Evolutionary conservation across 2,113 vertebrate genomes (phyloP).

Genomic region (Bujurquina vittata): DNA sequence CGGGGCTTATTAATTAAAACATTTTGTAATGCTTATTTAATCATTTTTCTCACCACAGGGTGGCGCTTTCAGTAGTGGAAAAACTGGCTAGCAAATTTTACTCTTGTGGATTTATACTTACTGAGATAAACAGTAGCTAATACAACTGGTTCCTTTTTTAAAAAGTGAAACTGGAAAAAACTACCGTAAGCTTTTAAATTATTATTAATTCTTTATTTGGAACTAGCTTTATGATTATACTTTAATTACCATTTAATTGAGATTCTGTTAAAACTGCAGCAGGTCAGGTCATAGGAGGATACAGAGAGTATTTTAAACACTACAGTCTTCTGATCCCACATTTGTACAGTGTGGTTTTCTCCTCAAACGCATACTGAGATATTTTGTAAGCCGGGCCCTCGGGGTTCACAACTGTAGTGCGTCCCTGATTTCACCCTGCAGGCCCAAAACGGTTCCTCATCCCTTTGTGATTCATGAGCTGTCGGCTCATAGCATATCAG

Average conservation of each 20-base stretch:
- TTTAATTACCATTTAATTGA: not conserved
- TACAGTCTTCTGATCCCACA: not conserved
- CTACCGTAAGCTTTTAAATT: not conserved
- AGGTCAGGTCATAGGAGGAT: not conserved
- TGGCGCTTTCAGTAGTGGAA: not conserved
- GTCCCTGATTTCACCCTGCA: not conserved
- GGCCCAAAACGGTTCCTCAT: conserved; percentile 18
- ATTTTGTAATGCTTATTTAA: not conserved
- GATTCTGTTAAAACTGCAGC: not conserved
- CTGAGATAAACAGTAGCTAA: accelerated
- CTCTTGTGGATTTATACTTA: not conserved
- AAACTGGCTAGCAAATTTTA: not conserved
- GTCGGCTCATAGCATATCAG: conserved; percentile 51
- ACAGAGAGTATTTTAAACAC: not conserved
- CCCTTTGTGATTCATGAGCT: conserved; percentile 57
- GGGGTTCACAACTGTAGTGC: not conserved
- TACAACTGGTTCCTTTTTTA: not conserved
- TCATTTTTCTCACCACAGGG: not conserved
- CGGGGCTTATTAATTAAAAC: not conserved
- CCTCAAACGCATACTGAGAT: not conserved
- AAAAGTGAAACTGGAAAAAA: not conserved
- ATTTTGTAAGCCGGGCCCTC: not conserved
- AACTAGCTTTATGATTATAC: too few species aligned
- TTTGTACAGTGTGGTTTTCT: not conserved
- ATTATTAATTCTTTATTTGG: too few species aligned